phyloP scores from a whole-genome alignment of 2,888 invertebrate species.

The Teleiodes luculella region DNA sequence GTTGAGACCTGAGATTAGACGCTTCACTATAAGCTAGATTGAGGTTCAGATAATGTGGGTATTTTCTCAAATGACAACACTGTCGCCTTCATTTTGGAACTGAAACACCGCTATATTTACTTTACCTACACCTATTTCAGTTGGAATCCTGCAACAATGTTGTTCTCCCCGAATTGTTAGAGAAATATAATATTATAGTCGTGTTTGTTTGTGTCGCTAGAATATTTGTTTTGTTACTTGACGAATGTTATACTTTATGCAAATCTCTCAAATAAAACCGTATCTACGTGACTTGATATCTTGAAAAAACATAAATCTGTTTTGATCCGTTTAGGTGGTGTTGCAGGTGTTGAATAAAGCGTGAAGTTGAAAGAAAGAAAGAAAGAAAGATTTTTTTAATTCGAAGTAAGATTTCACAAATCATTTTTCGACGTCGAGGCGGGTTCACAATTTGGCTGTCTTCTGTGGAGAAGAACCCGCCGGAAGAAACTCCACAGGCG shows the following conservation, averaged over 20 bases:
- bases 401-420: too few relatives aligned
- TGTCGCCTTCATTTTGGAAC: slow-evolving; percentile 18
- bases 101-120: slow-evolving; percentile 12
- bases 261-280: slow-evolving; percentile 9
- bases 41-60: slow-evolving; percentile 9
- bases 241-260: slow-evolving; percentile 25
- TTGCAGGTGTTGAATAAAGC: slow-evolving; percentile 9
- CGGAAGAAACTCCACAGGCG: too few relatives aligned
- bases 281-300: slow-evolving; percentile 8
- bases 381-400: too few relatives aligned
- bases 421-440: too few relatives aligned
- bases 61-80: slow-evolving; percentile 17
- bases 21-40: slow-evolving; percentile 2
- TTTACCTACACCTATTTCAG: slow-evolving; percentile 11
- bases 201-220: slow-evolving; percentile 48
- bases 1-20: slow-evolving; percentile 15
- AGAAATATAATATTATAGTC: slow-evolving; percentile 46
- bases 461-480: too few relatives aligned
- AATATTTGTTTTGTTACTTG: slow-evolving; percentile 45
- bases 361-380: not conserved
- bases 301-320: slow-evolving; percentile 9
- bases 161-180: slow-evolving; percentile 39
- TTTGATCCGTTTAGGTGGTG: slow-evolving; percentile 2
- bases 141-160: slow-evolving; percentile 44
- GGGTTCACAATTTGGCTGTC: too few relatives aligned